Base-by-base conservation (phyloP, 2,113 vertebrate genomes). In the Hyperoodon ampullatus region DNA sequence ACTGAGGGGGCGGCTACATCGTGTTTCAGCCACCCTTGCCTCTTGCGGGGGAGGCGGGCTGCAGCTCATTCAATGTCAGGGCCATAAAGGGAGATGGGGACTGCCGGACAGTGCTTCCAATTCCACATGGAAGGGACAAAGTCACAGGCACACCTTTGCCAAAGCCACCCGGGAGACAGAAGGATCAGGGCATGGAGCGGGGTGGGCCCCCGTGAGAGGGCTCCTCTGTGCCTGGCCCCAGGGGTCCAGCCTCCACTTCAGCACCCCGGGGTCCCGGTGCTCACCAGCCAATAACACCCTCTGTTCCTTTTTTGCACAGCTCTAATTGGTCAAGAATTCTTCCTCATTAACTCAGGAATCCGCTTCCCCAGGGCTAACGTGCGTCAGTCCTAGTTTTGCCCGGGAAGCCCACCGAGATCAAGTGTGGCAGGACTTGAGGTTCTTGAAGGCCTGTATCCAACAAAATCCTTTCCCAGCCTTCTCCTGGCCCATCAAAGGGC, bases 41-140 rank as follows among this genome's bases (percentile, higher is more conserved):
- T 92, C 70, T 0, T 0, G 65, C 87, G 44, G 44, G 55, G 21
- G 44, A 16, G 92, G 65, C 39, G 61, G 21, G 53, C 70, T 9
- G n/a, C 18, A 11, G 90, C 80, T 91, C 95, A 47, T 86, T 96
- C 88, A 77, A 28, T 39, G 53, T 90, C 95, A 90, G 0, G 8
- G 92, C 71, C 63, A 13, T 53, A 81, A 74, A 44, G 44, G 18
- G 55, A 55, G 35, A 26, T 0, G 0, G 39, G n/a, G 70, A 23
- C 15, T 1, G 0, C 16, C 0, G 3, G 24, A 14, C 8, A 42
- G 6, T 0, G 4, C 53, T 55, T 84, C 86, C 39, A 58, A 11
- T 72, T 78, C 47, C 3, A 0, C n/a, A 55, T 7, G 7, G 18
- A 39, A 58, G 63, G 66, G 71, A 61, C 72, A 92, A 78, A 95